Percentiles rank a stretch among this genome's conserved stretches.
These are phyloP conservation scores for Dufourea novaeangliae DNA, from an alignment of 1,140 invertebrate genomes.

Conservation along the genomic window DNA sequence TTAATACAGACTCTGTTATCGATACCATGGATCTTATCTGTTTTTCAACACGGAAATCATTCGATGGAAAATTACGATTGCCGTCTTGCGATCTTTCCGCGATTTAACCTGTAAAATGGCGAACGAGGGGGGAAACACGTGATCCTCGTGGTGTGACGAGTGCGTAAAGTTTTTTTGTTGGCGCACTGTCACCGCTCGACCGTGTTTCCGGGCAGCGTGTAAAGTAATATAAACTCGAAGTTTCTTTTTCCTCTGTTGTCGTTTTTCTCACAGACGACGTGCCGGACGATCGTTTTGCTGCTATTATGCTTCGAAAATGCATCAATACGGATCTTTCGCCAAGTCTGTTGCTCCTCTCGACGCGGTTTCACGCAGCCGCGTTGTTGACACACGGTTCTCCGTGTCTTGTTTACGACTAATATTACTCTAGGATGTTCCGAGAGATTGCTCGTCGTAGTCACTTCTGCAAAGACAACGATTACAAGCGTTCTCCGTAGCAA, in stretches of 20 bases:
- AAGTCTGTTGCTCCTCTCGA: not conserved
- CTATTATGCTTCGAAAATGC: conserved; percentile 11
- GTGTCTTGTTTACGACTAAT: not conserved
- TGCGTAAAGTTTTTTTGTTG: conserved; percentile 28
- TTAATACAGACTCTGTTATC: not conserved
- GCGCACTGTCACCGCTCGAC: not conserved
- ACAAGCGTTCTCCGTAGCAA: not conserved
- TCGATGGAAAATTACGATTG: not conserved
- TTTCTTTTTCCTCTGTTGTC: conserved; percentile 1
- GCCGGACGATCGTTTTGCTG: not conserved
- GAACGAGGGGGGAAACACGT: not conserved
- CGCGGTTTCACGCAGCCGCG: not conserved
- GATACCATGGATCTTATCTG: not conserved
- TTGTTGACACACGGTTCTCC: not conserved
- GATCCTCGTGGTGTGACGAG: conserved; percentile 7
- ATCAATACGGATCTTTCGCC: not conserved
- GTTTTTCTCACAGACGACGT: not conserved
- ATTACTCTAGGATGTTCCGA: not conserved
- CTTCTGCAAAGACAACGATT: not conserved
- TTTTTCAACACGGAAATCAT: not conserved
- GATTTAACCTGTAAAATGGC: not conserved
- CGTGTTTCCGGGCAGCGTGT: conserved; percentile 7
- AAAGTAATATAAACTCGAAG: conserved; percentile 16
- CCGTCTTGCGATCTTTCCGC: not conserved
- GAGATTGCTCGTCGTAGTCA: not conserved